Evolutionary conservation across 2,113 vertebrate species (phyloP).

Genomic region (Menura novaehollandiae): DNA sequence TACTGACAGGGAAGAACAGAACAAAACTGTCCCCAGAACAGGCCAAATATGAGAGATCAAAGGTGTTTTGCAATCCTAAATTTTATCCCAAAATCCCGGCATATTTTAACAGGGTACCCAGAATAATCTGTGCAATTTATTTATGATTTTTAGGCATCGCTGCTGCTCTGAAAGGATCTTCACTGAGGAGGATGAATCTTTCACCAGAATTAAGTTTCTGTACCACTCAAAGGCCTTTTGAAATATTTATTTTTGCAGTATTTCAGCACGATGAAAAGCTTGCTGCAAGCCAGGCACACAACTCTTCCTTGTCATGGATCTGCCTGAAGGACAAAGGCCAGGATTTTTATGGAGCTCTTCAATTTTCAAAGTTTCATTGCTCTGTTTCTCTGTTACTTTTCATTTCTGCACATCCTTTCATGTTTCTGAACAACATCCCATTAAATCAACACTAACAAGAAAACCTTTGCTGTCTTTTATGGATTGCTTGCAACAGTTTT

Average conservation of each 20-base stretch:
- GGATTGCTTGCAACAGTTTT: not conserved
- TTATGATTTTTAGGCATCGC: not conserved
- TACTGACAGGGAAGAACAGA: rapidly evolving
- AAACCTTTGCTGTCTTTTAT: not conserved
- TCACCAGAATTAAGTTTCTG: not conserved
- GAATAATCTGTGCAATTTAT: not conserved
- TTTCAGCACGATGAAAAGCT: not conserved
- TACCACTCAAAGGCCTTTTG: not conserved
- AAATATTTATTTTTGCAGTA: not conserved
- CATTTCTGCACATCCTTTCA: not conserved
- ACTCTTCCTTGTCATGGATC: not conserved
- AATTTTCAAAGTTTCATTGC: not conserved
- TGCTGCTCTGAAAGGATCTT: not conserved
- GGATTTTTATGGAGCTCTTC: not conserved
- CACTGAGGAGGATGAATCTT: not conserved
- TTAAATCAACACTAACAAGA: not conserved
- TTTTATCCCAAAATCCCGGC: not conserved
- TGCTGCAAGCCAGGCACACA: not conserved
- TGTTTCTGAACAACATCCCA: not conserved
- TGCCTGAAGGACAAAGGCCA: not conserved
- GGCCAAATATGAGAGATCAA: not conserved
- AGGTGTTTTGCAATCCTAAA: not conserved
- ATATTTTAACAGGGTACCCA: not conserved
- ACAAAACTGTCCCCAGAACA: not conserved
- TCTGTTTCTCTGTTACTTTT: not conserved